Base-by-base conservation (phyloP, 2,113 vertebrate species). In the Muntiacus reevesi region DNA sequence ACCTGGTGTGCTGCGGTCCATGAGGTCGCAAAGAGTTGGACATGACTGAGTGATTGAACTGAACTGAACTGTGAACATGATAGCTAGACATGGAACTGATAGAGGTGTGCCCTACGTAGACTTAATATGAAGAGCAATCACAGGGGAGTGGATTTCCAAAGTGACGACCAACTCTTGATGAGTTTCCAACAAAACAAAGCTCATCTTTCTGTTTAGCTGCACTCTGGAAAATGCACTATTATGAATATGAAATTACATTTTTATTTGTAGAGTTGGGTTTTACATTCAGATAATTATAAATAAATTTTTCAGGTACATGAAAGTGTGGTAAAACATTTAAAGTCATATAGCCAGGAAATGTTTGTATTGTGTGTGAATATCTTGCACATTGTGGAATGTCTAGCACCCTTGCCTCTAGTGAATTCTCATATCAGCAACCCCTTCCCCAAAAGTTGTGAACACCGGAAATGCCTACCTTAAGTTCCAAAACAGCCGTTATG, bases 201-300 rank as follows among this genome's bases (percentile, higher is more conserved):
- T 78, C 8, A n/a, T 17, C 17, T 43, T 55, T 74, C 33, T 47
- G 55, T 50, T 40, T 50, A 92, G 55, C 7, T 89, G 36, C 30
- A 89, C 52, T 96, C 57, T 81, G 52, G 33, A 84, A 91, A 89
- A 89, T 60, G 78, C 21, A 28, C n/a, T 81, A 4, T 86, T 28
- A 19, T 43, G 25, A 50, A 86, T 78, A 54, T 12, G 10, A 81
- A 93, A 84, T 67, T 59, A 82, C 25, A 11, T 52, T 43, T 62
- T 91, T 87, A 30, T 54, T 54, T 25, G 54, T 6, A 59, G 60
- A 52, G 21, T n/a, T 28, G 84, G n/a, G 54, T 60, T 87, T 91
- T 67, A 93, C 43, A 93, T 76, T 74, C 60, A 64, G 52, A 21
- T 92, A 27, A 87, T 54, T 78, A 76, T 30, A 89, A 87, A 43